Evolutionary conservation across 1,140 invertebrate species (phyloP).

Genomic region (Zaprionus lachaisei): DNA sequence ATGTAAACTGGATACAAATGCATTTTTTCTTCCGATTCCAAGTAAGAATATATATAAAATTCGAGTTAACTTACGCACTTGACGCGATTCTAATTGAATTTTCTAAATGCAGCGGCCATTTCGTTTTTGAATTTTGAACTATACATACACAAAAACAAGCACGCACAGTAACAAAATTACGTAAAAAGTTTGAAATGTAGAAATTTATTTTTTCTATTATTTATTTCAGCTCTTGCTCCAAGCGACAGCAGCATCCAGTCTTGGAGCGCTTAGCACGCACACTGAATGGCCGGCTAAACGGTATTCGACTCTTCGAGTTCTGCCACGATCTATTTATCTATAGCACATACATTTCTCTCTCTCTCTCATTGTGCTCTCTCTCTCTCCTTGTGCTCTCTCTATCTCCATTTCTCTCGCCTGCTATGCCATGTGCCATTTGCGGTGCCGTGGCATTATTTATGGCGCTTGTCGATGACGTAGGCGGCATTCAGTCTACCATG

Average conservation of each 20-base stretch:
- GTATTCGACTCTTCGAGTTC: constrained; percentile 26
- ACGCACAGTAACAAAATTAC: constrained; percentile 47
- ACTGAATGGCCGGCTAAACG: constrained; percentile 56
- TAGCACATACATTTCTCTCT: constrained; percentile 6
- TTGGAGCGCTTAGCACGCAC: constrained; percentile 71
- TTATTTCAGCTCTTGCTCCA: constrained; percentile 40
- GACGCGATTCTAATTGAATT: constrained; percentile 67
- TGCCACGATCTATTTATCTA: constrained; percentile 15
- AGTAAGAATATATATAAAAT: constrained; percentile 25
- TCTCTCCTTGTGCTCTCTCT: constrained; percentile 1
- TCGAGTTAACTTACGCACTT: constrained; percentile 39
- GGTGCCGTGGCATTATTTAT: constrained; percentile 37
- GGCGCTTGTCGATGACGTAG: constrained; percentile 71
- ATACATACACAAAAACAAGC: constrained; percentile 42
- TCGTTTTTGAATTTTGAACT: constrained; percentile 51
- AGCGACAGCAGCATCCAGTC: constrained; percentile 66
- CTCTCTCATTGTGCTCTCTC: constrained; percentile 1
- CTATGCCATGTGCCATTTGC: constrained; percentile 32
- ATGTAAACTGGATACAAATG: constrained; percentile 63
- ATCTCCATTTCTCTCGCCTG: constrained; percentile 21
- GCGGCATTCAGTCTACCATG: constrained; percentile 53
- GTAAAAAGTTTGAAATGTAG: constrained; percentile 35
- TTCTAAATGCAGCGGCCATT: constrained; percentile 75
- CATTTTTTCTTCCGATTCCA: constrained; percentile 57
- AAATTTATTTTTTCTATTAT: constrained; percentile 19